Percentiles rank a stretch among this genome's conserved stretches.
Evolutionary conservation across 2,888 invertebrate species (phyloP).

Genomic region (Protodeltote pygarga): DNA sequence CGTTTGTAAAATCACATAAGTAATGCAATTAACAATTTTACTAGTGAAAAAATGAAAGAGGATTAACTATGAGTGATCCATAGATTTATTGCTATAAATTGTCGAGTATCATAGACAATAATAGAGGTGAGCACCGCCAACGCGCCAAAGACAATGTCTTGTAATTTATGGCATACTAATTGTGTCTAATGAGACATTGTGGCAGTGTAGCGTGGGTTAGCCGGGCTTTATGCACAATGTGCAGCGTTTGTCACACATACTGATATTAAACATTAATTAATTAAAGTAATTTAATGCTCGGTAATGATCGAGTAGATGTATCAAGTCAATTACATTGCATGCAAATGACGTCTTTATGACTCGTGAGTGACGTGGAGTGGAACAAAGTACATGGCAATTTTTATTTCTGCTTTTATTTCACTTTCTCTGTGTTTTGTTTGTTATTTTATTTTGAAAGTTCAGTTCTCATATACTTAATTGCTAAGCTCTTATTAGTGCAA

Average conservation of each 20-base stretch:
- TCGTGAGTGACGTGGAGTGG: slow-evolving; percentile 9
- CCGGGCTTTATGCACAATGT: slow-evolving; percentile 39
- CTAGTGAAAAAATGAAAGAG: neutral
- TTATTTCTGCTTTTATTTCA: neutral
- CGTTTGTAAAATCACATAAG: too few species aligned
- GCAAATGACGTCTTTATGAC: slow-evolving; percentile 28
- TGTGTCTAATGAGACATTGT: slow-evolving; percentile 76
- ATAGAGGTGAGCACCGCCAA: slow-evolving; percentile 54
- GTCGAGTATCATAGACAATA: slow-evolving; percentile 51
- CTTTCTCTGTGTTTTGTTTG: slow-evolving; percentile 14
- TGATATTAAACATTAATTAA: slow-evolving; percentile 44
- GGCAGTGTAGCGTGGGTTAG: slow-evolving; percentile 68
- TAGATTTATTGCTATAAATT: slow-evolving; percentile 42
- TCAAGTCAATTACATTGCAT: slow-evolving; percentile 25
- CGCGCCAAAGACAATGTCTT: slow-evolving; percentile 61
- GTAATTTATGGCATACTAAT: slow-evolving; percentile 81
- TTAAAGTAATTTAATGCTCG: slow-evolving; percentile 44
- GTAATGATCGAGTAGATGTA: slow-evolving; percentile 43
- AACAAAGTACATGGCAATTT: slow-evolving; percentile 17
- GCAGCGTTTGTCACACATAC: slow-evolving; percentile 37
- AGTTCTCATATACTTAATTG: too few species aligned
- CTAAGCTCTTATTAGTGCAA: too few species aligned
- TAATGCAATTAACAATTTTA: neutral
- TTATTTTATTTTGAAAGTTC: neutral
- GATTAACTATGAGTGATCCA: slow-evolving; percentile 11